Conservation (phyloP, 2,113 vertebrate genomes). For the Xiphorhynchus elegans region DNA sequence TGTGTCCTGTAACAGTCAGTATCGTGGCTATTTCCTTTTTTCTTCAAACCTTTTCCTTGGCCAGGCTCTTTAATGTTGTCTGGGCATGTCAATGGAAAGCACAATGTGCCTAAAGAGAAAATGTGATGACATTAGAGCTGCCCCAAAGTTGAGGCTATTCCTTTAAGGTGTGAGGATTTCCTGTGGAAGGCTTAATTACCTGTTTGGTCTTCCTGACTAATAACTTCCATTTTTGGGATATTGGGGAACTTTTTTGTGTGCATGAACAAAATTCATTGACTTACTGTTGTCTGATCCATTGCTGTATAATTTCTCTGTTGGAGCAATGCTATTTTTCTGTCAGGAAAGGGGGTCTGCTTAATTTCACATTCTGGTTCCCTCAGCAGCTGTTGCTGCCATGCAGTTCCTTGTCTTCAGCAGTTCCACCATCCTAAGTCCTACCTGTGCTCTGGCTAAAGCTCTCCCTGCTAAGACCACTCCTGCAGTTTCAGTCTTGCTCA, state of each 20-base stretch:
- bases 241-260: background rate
- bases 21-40: background rate
- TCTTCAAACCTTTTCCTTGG: background rate
- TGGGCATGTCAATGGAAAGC: background rate
- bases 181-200: background rate
- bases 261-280: fast-evolving
- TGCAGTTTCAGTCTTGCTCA: background rate
- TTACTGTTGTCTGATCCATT: background rate
- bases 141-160: too few relatives aligned
- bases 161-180: background rate
- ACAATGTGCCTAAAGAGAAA: background rate
- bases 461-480: background rate
- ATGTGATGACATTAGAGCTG: background rate
- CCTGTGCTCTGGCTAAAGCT: background rate
- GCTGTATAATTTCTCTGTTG: background rate
- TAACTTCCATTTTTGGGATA: background rate
- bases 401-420: background rate
- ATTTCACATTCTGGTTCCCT: background rate
- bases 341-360: background rate
- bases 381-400: background rate
- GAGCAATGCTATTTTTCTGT: background rate
- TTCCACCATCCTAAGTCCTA: background rate
- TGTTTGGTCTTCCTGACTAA: background rate
- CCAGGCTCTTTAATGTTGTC: background rate
- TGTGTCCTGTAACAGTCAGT: background rate